Evolutionary conservation across 2,797 vertebrate genomes (phyloP), one percentile per base, ranked within the genome.

Genomic region (Champsocephalus gunnari): DNA sequence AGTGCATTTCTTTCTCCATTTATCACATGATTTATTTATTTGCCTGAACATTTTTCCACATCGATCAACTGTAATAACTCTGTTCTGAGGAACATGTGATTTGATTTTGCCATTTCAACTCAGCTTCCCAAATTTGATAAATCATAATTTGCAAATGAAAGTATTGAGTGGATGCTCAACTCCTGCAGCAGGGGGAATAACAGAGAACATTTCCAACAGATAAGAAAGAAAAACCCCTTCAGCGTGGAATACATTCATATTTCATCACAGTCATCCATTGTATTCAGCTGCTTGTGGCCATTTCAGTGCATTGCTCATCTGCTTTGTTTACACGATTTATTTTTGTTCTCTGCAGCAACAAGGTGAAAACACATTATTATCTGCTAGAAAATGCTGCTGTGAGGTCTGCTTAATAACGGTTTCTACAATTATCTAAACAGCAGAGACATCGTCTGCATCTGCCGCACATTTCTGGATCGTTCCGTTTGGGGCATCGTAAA

Each of bases 61-160:
- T 84, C 61, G n/a, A 88, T 89, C 81, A 82, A 69, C 66, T 32
- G 34, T 61, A 86, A 85, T 83, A 77, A 83, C 82, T 73, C 75
- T 73, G 51, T 61, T 67, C 75, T 57, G 34, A 71, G 77, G 60
- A 66, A 83, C 68, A 53, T 75, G 57, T 53, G 74, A 88, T 79
- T 87, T 68, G 73, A 86, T 88, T 83, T 81, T 45, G 69, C 72
- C 49, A 32, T 83, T 90, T 88, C 88, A 77, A 78, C 49, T 55
- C 60, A 53, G 61, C 68, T 60, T 66, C 81, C 80, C 82, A 71
- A 78, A 78, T 79, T 54, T 77, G 76, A 88, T 85, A 67, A 87
- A 87, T 86, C 60, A 62, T 34, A 60, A 80, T 83, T 73, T 66
- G 55, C 38, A 50, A 72, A 80, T 70, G 51, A 71, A 82, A 79